phyloP scores from a whole-genome alignment of 2,888 invertebrate species.

The Morinoia aosen region DNA sequence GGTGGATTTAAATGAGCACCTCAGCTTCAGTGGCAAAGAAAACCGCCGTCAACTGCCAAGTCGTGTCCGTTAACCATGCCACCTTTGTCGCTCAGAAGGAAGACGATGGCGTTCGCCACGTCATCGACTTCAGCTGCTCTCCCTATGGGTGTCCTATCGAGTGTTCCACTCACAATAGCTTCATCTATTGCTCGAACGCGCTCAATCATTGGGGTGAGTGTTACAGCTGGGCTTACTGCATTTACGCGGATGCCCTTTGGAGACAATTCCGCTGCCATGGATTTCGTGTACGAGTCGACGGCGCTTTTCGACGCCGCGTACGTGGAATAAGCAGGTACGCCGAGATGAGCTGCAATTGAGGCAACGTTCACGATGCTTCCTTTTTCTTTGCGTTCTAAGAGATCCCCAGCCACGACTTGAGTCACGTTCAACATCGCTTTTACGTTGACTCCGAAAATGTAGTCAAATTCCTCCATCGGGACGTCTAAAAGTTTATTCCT shows the following conservation, averaged over 20 bases:
- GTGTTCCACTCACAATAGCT: conserved; percentile 79
- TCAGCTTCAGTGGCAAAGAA: conserved; percentile 70
- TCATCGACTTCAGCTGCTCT: conserved; percentile 84
- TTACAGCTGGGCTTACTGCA: conserved; percentile 92
- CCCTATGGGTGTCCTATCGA: conserved; percentile 74
- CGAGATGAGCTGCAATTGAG: no score
- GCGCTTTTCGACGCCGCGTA: no score
- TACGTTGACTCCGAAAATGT: no score
- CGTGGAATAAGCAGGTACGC: no score
- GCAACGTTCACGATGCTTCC: no score
- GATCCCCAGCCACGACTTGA: no score
- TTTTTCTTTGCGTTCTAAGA: no score
- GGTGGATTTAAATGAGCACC: no score
- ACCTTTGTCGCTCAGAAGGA: conserved; percentile 84
- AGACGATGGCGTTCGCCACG: conserved; percentile 84
- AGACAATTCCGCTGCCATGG: conserved; percentile 78
- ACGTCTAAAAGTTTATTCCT: no score
- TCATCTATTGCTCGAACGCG: conserved; percentile 77
- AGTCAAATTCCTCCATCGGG: no score
- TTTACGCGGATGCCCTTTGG: conserved; percentile 83
- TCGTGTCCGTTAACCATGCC: conserved; percentile 85
- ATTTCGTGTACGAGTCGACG: conserved; percentile 69
- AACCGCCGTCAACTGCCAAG: conserved; percentile 85
- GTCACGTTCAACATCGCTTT: no score
- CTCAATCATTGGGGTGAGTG: conserved; percentile 89